A percentile compares a stretch with the other conserved stretches of the same genome.
phyloP scores from a whole-genome alignment of 2,888 invertebrate species.

The Eulithis testata region DNA sequence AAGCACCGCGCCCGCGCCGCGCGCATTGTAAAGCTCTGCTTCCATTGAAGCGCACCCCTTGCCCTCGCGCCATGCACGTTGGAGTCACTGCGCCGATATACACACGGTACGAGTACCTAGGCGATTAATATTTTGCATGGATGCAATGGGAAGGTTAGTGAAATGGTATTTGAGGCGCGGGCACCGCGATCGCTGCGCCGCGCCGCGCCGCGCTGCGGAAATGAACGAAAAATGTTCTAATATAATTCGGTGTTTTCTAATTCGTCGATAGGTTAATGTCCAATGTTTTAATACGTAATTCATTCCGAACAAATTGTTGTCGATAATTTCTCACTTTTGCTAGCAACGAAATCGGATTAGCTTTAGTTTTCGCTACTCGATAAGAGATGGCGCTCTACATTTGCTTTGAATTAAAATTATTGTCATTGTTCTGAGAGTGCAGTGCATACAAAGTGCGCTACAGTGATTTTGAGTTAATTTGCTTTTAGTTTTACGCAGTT shows the following conservation, averaged over 20 bases:
- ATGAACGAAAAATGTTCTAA: slow-evolving; percentile 56
- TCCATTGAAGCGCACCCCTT: too few relatives aligned
- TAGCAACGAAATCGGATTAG: slow-evolving; percentile 46
- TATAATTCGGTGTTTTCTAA: slow-evolving; percentile 69
- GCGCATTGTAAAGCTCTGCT: not conserved
- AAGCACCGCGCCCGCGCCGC: slow-evolving; percentile 14
- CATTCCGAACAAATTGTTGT: slow-evolving; percentile 60
- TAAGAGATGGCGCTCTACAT: slow-evolving; percentile 55
- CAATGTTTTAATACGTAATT: slow-evolving; percentile 68
- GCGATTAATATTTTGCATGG: slow-evolving; percentile 60
- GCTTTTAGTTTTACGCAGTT: slow-evolving; percentile 77
- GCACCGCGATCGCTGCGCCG: slow-evolving; percentile 48
- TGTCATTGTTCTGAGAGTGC: slow-evolving; percentile 72
- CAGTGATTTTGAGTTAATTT: slow-evolving; percentile 72
- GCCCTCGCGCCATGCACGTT: slow-evolving; percentile 46
- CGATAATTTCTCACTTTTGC: slow-evolving; percentile 46
- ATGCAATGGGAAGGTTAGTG: slow-evolving; percentile 83
- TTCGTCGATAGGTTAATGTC: slow-evolving; percentile 68
- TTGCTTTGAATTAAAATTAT: slow-evolving; percentile 53
- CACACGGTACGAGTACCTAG: slow-evolving; percentile 26
- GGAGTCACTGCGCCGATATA: slow-evolving; percentile 49
- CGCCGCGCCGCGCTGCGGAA: slow-evolving; percentile 29
- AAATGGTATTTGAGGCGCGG: slow-evolving; percentile 69
- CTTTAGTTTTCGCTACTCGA: slow-evolving; percentile 50
- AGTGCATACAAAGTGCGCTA: slow-evolving; percentile 64